phyloP scores from a whole-genome alignment of 1,140 invertebrate genomes.

The Frieseomelitta varia region DNA sequence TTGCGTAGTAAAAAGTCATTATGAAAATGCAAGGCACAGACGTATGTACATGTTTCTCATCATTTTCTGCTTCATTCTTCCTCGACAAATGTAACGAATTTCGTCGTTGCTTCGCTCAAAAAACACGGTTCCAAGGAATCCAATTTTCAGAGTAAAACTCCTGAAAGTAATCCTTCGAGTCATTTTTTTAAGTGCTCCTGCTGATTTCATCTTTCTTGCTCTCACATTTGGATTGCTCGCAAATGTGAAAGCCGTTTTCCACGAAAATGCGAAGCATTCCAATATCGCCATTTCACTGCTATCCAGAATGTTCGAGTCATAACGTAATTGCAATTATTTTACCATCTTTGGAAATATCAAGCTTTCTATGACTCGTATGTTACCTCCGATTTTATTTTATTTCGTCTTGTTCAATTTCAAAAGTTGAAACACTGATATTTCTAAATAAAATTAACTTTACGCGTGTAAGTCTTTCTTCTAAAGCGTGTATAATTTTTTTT shows the following conservation, averaged over 20 bases:
- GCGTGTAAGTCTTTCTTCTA: neutral
- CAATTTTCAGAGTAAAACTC: constrained; percentile 26
- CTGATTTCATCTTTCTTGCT: neutral
- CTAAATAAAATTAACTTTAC: neutral
- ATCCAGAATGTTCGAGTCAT: neutral
- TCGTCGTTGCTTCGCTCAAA: neutral
- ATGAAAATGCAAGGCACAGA: too few species aligned
- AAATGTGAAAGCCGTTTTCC: neutral
- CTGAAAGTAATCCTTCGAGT: constrained; percentile 5
- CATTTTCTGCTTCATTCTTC: neutral
- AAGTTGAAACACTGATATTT: neutral
- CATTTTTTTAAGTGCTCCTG: constrained; percentile 18
- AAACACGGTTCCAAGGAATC: neutral
- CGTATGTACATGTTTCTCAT: neutral
- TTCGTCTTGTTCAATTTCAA: neutral
- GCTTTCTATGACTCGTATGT: too few species aligned
- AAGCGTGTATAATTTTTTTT: neutral
- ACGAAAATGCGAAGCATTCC: neutral
- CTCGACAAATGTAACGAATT: neutral
- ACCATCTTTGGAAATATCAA: neutral
- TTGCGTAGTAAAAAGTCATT: neutral
- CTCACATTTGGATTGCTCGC: neutral
- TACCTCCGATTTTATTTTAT: neutral
- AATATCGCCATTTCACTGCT: neutral
- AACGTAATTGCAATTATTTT: neutral